A percentile compares a stretch with the other conserved stretches of the same genome.
phyloP scores from a whole-genome alignment of 2,797 vertebrate genomes.

The Tamandua tetradactyla region DNA sequence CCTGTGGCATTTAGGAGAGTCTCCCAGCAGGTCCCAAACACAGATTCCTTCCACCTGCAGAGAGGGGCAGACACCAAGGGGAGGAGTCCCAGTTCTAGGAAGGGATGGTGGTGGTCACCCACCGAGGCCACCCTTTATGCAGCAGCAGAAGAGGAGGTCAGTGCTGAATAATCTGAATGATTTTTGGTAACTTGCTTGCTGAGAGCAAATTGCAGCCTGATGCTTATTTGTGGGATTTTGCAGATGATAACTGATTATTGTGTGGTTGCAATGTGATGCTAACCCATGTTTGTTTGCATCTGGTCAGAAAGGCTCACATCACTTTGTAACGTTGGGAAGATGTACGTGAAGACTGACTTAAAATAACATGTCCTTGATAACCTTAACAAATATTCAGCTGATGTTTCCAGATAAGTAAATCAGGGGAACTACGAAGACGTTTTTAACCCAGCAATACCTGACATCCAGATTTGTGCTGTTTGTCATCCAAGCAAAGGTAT shows the following conservation, averaged over 20 bases:
- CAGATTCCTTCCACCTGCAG: neutral
- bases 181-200: neutral
- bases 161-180: neutral
- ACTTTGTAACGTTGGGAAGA: neutral
- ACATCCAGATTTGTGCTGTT: neutral
- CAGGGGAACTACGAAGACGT: neutral
- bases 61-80: neutral
- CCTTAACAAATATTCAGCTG: neutral
- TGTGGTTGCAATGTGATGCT: neutral
- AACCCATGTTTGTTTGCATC: neutral
- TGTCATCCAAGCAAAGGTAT: neutral
- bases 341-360: neutral
- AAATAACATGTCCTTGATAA: neutral
- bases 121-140: neutral
- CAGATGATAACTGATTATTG: neutral
- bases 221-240: neutral
- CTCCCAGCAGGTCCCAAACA: neutral
- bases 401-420: neutral
- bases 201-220: neutral
- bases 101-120: rapidly evolving
- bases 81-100: neutral
- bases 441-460: neutral
- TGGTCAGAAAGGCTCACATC: neutral
- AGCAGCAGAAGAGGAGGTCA: neutral
- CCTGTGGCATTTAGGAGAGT: neutral